phyloP scores from a whole-genome alignment of 2,113 vertebrate species.

The Tretioscincus oriximinensis region DNA sequence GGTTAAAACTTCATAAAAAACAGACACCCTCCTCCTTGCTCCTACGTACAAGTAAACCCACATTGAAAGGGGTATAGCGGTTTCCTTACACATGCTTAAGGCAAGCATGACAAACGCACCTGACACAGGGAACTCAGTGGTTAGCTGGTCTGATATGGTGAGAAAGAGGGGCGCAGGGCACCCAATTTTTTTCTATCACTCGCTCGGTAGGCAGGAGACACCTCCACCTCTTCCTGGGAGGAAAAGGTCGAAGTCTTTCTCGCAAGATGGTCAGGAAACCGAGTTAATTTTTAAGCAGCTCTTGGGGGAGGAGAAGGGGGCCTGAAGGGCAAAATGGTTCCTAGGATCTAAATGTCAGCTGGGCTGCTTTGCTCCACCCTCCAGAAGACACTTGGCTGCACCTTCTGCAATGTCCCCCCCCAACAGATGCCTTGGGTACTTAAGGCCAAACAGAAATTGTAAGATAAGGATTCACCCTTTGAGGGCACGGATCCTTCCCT shows the following conservation, averaged over 20 bases:
- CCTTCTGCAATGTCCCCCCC: too few species aligned
- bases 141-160: too few species aligned
- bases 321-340: background rate
- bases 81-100: too few species aligned
- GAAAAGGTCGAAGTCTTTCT: background rate
- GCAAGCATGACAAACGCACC: background rate
- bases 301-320: background rate
- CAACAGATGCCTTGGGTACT: too few species aligned
- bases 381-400: too few species aligned
- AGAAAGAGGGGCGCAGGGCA: background rate
- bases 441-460: too few species aligned
- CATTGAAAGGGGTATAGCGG: background rate
- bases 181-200: background rate
- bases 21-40: background rate
- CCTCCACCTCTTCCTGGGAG: background rate
- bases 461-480: too few species aligned
- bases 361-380: background rate
- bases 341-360: too few species aligned
- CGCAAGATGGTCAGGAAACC: background rate
- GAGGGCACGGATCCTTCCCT: too few species aligned
- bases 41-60: background rate
- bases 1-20: background rate
- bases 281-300: conserved; percentile 21
- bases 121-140: background rate
- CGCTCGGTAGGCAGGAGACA: background rate